Base-by-base conservation (phyloP, 2,797 vertebrate species). In the Malacoctenus gilli region DNA sequence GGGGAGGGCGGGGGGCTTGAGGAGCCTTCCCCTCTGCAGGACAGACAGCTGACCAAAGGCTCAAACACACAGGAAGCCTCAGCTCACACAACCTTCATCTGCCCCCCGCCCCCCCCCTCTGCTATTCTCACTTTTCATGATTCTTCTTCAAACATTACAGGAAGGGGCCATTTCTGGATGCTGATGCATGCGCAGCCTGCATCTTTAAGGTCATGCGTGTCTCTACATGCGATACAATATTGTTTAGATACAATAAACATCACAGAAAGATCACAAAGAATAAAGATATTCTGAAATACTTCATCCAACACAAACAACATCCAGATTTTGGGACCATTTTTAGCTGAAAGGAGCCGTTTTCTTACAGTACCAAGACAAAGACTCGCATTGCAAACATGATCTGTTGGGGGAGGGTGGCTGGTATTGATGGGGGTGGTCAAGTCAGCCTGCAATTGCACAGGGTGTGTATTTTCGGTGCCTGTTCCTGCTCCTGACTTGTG, bases 41-140 rank as follows among this genome's bases (percentile, higher is more conserved):
- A 68, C 44, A 38, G 52, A 73, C 70, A 79, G 46, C 50, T 47
- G 51, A 59, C 52, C 57, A 36, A 37, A 65, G n/a, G 51, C 56
- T 49, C 57, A 36, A 37, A 65, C 12, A 32, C 30, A 2, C 7
- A 32, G 2, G 30, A 32, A 10, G 12, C 12, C 3, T 28, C 30
- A 8, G 30, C 25, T 4, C 25, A 28, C 25, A 4, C 25, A 28
- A 28, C 25, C n/a, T n/a, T n/a, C n/a, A n/a, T n/a, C n/a, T n/a
- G 9, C 2, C 6, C 25, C 25, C 6, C 9, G 25, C 25, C 25
- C 1, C 2, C 9, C 5, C 9, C 25, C n/a, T n/a, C n/a, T n/a
- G 25, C 1, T 28, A 28, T 28, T 28, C 25, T 9, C 25, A 9
- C 2, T 28, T 28, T 28, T 28, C 25, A 5, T 28, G 25, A 28